Evolutionary conservation across 2,888 invertebrate genomes (phyloP).

Genomic region (Eupsilia transversa): DNA sequence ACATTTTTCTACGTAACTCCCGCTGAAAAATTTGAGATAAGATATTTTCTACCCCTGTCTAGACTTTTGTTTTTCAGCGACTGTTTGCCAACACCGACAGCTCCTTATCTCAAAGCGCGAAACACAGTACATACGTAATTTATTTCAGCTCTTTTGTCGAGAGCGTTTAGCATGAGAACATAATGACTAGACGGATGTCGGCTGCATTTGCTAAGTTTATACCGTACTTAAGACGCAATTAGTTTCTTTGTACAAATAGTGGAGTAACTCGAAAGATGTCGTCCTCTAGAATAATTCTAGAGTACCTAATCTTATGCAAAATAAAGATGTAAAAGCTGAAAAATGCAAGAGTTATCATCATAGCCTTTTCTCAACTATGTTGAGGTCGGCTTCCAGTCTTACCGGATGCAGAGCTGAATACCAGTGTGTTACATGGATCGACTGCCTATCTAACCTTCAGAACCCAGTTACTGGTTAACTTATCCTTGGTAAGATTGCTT

Average conservation of each 20-base stretch:
- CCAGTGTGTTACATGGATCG: neutral
- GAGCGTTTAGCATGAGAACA: constrained; percentile 47
- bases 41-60: neutral
- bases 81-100: constrained; percentile 26
- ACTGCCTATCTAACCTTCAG: neutral
- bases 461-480: neutral
- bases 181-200: constrained; percentile 42
- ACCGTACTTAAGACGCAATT: constrained; percentile 26
- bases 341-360: neutral
- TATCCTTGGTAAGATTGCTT: neutral
- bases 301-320: neutral
- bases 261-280: neutral
- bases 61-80: constrained; percentile 8
- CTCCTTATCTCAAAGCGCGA: constrained; percentile 22
- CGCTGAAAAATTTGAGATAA: neutral
- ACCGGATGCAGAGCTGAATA: neutral
- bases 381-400: neutral
- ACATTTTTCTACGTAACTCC: neutral
- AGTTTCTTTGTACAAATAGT: constrained; percentile 21
- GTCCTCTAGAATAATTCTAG: neutral
- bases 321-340: no score
- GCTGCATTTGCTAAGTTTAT: constrained; percentile 37
- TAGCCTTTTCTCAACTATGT: neutral
- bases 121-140: constrained; percentile 19
- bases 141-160: constrained; percentile 40